Evolutionary conservation across 92 coral and sea anemone genomes (phyloP).

Genomic region (Heliopora coerulea): DNA sequence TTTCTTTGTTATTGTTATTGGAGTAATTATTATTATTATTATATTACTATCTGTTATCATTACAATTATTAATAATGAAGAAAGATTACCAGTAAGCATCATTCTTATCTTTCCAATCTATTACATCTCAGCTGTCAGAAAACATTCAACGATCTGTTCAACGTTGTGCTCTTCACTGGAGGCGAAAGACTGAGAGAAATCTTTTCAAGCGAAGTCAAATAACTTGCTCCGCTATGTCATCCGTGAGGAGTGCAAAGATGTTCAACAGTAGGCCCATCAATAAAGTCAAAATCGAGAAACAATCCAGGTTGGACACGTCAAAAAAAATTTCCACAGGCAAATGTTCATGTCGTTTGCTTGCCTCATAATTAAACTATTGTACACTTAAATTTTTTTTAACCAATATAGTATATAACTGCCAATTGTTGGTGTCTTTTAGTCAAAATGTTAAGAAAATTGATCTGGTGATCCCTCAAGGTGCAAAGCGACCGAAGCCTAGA

Average conservation of each 20-base stretch:
- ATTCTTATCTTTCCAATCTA: not conserved
- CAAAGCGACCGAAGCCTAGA: conserved; percentile 80
- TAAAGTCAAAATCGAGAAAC: conserved; percentile 13
- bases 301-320: not conserved
- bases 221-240: conserved; percentile 15
- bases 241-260: not conserved
- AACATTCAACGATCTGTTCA: conserved; percentile 76
- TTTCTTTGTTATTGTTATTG: no score
- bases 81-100: no score
- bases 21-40: no score
- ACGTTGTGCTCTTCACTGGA: conserved; percentile 95
- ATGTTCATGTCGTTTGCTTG: no score
- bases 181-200: conserved; percentile 66
- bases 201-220: conserved; percentile 55
- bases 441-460: not conserved
- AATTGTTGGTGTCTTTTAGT: not conserved
- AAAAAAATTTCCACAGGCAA: not conserved
- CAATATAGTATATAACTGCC: no score
- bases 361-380: no score
- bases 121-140: conserved; percentile 59
- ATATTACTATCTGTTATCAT: no score
- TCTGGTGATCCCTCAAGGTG: not conserved
- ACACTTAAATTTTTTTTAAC: no score
- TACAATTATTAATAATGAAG: no score
- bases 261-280: not conserved